These are phyloP conservation scores for Drosophila tani DNA, from an alignment of 1,140 invertebrate genomes.

Conservation along the genomic window DNA sequence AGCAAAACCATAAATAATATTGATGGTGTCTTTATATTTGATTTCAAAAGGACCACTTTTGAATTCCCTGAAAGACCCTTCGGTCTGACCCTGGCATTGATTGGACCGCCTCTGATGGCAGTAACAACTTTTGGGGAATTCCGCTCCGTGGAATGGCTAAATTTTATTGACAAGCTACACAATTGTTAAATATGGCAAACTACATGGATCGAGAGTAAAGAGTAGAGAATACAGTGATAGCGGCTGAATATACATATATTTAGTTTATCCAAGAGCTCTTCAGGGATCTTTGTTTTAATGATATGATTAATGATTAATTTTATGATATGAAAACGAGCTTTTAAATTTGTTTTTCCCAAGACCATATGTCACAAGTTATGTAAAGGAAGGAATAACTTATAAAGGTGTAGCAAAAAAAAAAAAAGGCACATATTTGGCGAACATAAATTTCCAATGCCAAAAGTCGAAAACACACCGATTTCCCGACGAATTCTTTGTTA, in stretches of 20 bases:
- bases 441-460: constrained; percentile 62
- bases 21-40: constrained; percentile 62
- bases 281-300: not conserved
- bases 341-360: not conserved
- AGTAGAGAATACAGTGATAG: too few relatives aligned
- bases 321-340: not conserved
- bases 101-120: constrained; percentile 41
- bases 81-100: constrained; percentile 38
- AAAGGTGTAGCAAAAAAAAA: constrained; percentile 25
- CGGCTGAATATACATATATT: not conserved
- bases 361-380: constrained; percentile 25
- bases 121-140: constrained; percentile 44
- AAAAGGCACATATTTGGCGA: constrained; percentile 65
- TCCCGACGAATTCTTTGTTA: constrained; percentile 31
- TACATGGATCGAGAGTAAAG: too few relatives aligned
- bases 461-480: constrained; percentile 48
- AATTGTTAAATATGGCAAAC: constrained; percentile 41
- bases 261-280: not conserved
- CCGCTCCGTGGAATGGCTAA: constrained; percentile 51
- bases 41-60: constrained; percentile 57
- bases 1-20: constrained; percentile 73
- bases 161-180: constrained; percentile 59
- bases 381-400: constrained; percentile 7
- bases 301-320: too few relatives aligned
- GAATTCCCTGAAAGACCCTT: constrained; percentile 24